Base-by-base conservation (phyloP, 2,888 invertebrate genomes). In the Temnothorax ravouxi region DNA sequence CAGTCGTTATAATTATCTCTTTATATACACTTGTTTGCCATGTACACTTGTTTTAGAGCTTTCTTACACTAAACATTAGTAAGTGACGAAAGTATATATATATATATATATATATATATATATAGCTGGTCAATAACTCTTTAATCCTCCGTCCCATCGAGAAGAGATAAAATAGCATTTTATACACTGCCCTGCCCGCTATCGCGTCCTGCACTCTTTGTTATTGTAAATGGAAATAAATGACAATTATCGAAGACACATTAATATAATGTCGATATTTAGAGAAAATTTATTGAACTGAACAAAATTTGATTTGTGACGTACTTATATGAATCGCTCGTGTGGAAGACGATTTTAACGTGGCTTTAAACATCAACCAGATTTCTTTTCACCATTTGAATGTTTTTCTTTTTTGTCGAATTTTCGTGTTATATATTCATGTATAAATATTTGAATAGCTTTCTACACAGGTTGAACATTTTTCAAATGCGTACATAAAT, bases 51-150 rank as follows among this genome's bases (percentile, higher is more conserved):
- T 86, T 87, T 88, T 88, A 88, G 83, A 89, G 81, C 41, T 91
- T 88, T 89, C 86, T 85, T 89, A 85, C 82, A 87, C 86, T 89
- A 90, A 87, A 87, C 86, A 76, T 88, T 87, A 92, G 87, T 86
- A 80, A 89, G 85, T 86, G 87, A 88, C 85, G 87, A 90, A 88
- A 89, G 88, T 88, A 87, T 52, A n/a, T 69, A 34, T 50, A 69
- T 52, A 25, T 47, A 21, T 47, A 47, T 69, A 69, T n/a, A 69
- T 52, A 47, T 47, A 50, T 34, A 34, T 34, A 71, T 54, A 71
- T 52, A 71, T 52, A n/a, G 87, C 90, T 88, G 87, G 88, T 91
- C 87, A 86, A 87, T 86, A 80, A 81, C 84, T 88, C 81, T 85
- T 86, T 87, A 88, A 89, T 87, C 81, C 84, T 89, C 88, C 85